Percentiles rank a stretch among this genome's conserved stretches.
Conservation (phyloP, 1,140 invertebrate genomes). For the Oedothorax gibbosus region DNA sequence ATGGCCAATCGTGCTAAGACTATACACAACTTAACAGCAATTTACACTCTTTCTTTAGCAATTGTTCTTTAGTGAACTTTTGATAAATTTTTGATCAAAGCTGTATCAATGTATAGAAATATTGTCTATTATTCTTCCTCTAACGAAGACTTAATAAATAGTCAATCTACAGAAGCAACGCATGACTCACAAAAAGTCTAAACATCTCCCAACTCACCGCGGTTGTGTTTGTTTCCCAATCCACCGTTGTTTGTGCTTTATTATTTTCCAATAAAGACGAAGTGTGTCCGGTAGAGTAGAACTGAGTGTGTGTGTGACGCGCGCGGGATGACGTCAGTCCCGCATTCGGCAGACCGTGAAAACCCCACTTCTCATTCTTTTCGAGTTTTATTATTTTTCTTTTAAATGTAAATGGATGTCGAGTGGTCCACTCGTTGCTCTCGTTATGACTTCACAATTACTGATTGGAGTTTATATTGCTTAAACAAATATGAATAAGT, state of each 20-base stretch:
- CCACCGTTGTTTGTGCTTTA: neutral
- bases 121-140: no score
- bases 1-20: no score
- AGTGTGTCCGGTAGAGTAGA: neutral
- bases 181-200: neutral
- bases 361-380: neutral
- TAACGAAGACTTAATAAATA: neutral
- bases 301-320: neutral
- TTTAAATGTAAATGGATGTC: neutral
- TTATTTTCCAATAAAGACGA: neutral
- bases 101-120: no score
- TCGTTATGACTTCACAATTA: neutral
- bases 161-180: neutral
- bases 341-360: slow-evolving; percentile 10
- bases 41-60: no score
- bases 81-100: no score
- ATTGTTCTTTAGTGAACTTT: no score
- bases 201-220: neutral
- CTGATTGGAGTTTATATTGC: neutral
- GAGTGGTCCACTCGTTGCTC: neutral
- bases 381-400: neutral
- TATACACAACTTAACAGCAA: no score
- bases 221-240: neutral
- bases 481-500: no score
- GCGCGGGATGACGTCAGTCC: slow-evolving; percentile 2